Conservation (phyloP, 92 coral and sea anemone species). For the Palythoa grandis region DNA sequence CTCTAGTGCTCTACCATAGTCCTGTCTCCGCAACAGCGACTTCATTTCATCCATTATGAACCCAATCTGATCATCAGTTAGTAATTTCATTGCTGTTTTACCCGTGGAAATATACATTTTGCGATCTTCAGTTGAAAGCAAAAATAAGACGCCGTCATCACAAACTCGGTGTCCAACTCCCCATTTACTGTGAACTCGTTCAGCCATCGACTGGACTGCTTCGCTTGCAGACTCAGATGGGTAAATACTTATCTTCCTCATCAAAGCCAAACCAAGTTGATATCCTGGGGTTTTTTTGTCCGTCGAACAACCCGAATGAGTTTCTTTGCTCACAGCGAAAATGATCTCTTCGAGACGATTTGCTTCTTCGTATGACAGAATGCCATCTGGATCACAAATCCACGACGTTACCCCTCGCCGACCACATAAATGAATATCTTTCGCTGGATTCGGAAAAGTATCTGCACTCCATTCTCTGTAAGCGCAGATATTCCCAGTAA, state of each 20-base stretch:
- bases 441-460: conserved; percentile 78
- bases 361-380: conserved; percentile 70
- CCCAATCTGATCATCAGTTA: conserved; percentile 80
- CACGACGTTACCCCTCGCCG: conserved; percentile 79
- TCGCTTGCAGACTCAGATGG: conserved; percentile 54
- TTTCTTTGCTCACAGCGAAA: conserved; percentile 58
- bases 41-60: conserved; percentile 76
- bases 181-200: conserved; percentile 76
- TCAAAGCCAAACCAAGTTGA: conserved; percentile 81
- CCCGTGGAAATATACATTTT: conserved; percentile 85
- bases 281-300: conserved; percentile 60
- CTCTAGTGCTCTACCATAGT: conserved; percentile 69
- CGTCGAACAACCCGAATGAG: conserved; percentile 72
- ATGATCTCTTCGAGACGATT: conserved; percentile 73
- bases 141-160: conserved; percentile 75
- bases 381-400: conserved; percentile 82
- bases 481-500: neutral
- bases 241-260: conserved; percentile 58
- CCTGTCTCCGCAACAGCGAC: conserved; percentile 50
- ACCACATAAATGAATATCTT: conserved; percentile 71
- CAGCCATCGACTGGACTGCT: conserved; percentile 62
- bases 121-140: conserved; percentile 70
- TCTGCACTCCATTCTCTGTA: conserved; percentile 66
- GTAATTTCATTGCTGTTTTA: conserved; percentile 63
- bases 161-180: conserved; percentile 77